Evolutionary conservation across 2,113 vertebrate genomes (phyloP).

Genomic region (Hoplias malabaricus): DNA sequence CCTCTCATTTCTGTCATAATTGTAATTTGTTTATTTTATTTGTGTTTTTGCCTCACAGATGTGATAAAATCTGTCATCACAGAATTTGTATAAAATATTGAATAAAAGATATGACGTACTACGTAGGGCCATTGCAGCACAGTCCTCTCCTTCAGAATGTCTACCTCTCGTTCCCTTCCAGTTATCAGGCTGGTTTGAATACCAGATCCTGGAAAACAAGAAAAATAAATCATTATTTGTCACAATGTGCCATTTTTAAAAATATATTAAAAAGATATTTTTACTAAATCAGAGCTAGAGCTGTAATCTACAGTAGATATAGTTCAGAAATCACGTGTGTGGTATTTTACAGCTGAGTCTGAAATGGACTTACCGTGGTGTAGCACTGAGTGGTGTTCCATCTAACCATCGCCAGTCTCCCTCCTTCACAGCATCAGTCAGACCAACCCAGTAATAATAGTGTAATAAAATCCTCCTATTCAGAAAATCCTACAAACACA

Average conservation of each 20-base stretch:
- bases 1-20: not conserved
- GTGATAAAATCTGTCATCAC: not conserved
- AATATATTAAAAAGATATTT: not conserved
- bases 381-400: not conserved
- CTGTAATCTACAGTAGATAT: not conserved
- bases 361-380: not conserved
- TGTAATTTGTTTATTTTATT: not conserved
- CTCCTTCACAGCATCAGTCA: conserved; percentile 6
- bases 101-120: not conserved
- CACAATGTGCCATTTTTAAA: not conserved
- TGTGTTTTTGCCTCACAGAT: not conserved
- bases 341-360: not conserved
- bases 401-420: not conserved
- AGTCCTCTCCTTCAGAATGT: not conserved
- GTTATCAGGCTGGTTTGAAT: not conserved
- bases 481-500: not conserved
- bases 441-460: not conserved
- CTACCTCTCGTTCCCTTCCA: not conserved
- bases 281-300: not conserved
- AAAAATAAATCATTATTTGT: not conserved
- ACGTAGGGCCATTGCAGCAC: not conserved
- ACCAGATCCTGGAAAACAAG: not conserved
- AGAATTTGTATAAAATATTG: not conserved
- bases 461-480: not conserved
- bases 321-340: not conserved